Conservation (phyloP, 2,888 invertebrate species). For the Ernsta delagoae region DNA sequence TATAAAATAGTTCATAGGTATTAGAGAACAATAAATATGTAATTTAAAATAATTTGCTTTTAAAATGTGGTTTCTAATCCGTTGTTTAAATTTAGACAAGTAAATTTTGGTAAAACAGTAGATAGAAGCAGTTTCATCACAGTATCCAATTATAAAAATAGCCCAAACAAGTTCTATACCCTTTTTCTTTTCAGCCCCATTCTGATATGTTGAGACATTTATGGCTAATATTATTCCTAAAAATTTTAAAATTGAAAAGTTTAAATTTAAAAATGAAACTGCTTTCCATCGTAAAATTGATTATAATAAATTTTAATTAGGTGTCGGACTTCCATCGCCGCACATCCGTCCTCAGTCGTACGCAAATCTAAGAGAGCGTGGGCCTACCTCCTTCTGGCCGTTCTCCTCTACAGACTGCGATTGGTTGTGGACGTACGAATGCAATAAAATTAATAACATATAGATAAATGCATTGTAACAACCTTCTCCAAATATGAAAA, state of each 20-base stretch:
- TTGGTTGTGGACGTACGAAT: constrained; percentile 85
- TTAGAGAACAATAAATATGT: constrained; percentile 19
- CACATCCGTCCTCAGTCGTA: constrained; percentile 56
- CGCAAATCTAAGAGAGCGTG: constrained; percentile 63
- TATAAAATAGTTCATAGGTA: constrained; percentile 36
- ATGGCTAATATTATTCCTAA: too few species aligned
- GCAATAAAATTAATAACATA: constrained; percentile 84
- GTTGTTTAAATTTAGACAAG: constrained; percentile 14
- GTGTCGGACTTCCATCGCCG: constrained; percentile 43
- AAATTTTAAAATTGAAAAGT: background rate
- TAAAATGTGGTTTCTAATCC: constrained; percentile 23
- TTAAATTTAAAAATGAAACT: constrained; percentile 28
- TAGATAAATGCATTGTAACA: constrained; percentile 83
- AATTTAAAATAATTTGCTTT: constrained; percentile 10
- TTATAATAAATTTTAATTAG: constrained; percentile 26
- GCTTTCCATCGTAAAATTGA: constrained; percentile 15
- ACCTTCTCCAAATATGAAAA: constrained; percentile 74
- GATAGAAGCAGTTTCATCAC: constrained; percentile 36
- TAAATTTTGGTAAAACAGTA: constrained; percentile 37
- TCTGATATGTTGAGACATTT: background rate
- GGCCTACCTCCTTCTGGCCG: constrained; percentile 83
- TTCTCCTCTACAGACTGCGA: constrained; percentile 85
- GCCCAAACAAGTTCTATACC: background rate
- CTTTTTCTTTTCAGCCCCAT: background rate
- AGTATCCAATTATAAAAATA: constrained; percentile 21